A percentile compares a stretch with the other conserved stretches of the same genome.
Conservation (phyloP, 2,888 invertebrate species). For the Dryomyza anilis region DNA sequence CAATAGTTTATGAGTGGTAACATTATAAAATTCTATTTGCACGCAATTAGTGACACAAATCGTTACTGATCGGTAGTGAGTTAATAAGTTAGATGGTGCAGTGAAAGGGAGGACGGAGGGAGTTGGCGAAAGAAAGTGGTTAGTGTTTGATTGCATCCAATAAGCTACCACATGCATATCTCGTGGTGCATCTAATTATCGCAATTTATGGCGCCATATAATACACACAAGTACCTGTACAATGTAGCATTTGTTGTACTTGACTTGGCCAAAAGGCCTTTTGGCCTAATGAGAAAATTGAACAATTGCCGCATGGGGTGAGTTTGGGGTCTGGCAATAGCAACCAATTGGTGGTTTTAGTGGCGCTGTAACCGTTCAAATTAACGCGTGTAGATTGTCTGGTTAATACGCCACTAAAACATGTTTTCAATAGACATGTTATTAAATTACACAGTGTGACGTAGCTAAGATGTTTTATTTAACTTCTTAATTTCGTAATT, state of each 20-base stretch:
- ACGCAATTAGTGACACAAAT: slow-evolving; percentile 60
- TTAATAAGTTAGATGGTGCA: background rate
- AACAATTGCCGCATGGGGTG: no score
- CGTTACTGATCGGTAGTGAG: slow-evolving; percentile 33
- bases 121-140: no score
- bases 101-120: no score
- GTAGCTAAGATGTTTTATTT: no score
- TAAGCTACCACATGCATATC: background rate
- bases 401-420: slow-evolving; percentile 7
- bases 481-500: no score
- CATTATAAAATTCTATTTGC: slow-evolving; percentile 47
- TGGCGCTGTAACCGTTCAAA: no score
- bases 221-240: no score
- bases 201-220: slow-evolving; percentile 27
- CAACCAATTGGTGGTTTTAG: no score
- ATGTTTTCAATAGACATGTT: slow-evolving; percentile 3
- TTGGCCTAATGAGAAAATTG: slow-evolving; percentile 20
- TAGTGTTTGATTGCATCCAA: background rate
- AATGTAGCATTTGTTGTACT: no score
- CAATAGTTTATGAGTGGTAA: slow-evolving; percentile 17
- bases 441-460: no score
- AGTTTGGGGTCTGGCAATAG: no score
- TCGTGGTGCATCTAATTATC: slow-evolving; percentile 18
- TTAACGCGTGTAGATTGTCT: slow-evolving; percentile 1
- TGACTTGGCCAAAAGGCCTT: no score